phyloP scores from a whole-genome alignment of 2,113 vertebrate genomes.

The Hippocampus barbouri region DNA sequence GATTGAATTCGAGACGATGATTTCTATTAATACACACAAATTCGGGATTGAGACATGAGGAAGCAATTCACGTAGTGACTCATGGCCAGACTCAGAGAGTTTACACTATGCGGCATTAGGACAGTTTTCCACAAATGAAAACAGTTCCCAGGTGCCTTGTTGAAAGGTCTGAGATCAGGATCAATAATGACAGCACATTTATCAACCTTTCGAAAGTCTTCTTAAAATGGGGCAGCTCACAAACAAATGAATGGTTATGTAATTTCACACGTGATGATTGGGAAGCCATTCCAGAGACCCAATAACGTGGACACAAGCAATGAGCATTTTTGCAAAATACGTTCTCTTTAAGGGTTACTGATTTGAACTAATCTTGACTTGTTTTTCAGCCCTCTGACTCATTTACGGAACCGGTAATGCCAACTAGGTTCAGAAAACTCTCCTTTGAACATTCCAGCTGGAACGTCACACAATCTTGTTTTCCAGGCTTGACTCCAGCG shows the following conservation, averaged over 20 bases:
- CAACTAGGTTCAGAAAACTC: constrained; percentile 29
- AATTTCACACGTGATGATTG: background rate
- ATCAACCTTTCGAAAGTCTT: background rate
- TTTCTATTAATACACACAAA: background rate
- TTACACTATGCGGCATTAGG: too few relatives aligned
- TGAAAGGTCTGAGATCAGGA: background rate
- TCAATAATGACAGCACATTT: background rate
- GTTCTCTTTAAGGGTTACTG: background rate
- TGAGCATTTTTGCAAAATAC: background rate
- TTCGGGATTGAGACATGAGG: background rate
- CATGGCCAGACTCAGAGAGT: background rate
- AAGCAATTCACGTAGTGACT: background rate
- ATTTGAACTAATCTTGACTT: background rate
- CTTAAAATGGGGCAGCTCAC: background rate
- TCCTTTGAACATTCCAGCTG: constrained; percentile 27
- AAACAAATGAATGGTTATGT: background rate
- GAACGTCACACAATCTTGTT: constrained; percentile 33
- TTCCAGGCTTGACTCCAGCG: constrained; percentile 46
- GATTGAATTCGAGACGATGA: background rate
- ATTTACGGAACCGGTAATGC: constrained; percentile 34
- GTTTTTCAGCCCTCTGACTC: background rate
- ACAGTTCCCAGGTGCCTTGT: background rate
- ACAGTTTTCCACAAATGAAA: background rate
- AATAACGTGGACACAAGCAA: background rate
- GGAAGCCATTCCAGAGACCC: background rate